Evolutionary conservation across 2,888 invertebrate genomes (phyloP), one percentile per base, ranked within the genome.

Genomic region (Nomada ruficornis): DNA sequence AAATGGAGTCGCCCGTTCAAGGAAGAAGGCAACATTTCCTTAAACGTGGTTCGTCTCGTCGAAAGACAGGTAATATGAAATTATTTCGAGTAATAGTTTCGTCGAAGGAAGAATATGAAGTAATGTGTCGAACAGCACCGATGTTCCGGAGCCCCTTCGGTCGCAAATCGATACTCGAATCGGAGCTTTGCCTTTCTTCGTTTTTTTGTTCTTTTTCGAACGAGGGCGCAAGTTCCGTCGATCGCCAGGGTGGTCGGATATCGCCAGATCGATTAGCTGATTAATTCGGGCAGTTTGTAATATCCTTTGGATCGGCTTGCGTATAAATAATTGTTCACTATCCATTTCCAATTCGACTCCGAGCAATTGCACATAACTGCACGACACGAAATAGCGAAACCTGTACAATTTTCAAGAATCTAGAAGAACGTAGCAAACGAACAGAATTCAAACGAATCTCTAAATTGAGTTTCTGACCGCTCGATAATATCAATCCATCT

Each of bases 61-160:
- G 36, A 0, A 57, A n/a, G 36, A 29, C 42, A 26, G 20, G 26
- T 23, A 15, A 29, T 7, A 5, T 36, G 23, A 15, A n/a, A 57
- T 10, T 57, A 29, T 77, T 47, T 29, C 3, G 10, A 13, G 11
- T 13, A 20, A 64, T 29, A 26, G 13, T n/a, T 13, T 52, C 20
- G 18, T 52, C 29, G 42, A 10, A 13, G 18, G n/a, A 77, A 59
- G 26, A 52, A 5, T 26, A 36, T 47, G 55, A n/a, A 78, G n/a
- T 47, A 44, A 29, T 55, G 20, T 15, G 80, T 74, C 70, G 74
- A 74, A 81, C 81, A 80, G 69, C 64, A 69, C 60, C 13, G 23
- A 42, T 67, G 65, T 13, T 65, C 3, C 13, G 13, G 57, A 72
- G 72, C 72, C 50, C 64, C 59, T 67, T n/a, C 15, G 20, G 68